Evolutionary conservation across 2,113 vertebrate genomes (phyloP), one percentile per base, ranked within the genome.

Genomic region (Polypterus senegalus): DNA sequence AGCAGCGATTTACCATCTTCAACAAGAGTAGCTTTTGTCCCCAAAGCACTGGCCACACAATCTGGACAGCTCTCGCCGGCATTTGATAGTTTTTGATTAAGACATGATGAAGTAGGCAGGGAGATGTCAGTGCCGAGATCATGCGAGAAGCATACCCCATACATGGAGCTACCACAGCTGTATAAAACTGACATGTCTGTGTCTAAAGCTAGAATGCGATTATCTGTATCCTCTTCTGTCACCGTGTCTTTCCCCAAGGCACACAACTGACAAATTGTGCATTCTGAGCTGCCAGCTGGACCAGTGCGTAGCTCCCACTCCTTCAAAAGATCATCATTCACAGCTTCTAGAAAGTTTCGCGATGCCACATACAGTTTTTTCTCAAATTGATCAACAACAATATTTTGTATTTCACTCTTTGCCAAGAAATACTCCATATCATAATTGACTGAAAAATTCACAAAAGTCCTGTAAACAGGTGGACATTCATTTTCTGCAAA

Each of bases 31-130:
- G 88, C 85, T 6, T 81, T 85, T 7, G 93, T 97, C 46, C 94
- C 93, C 51, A 94, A 71, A 3, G 89, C 83, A 68, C 94, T 97
- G 51, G 87, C 92, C 62, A 97, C 79, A 4, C 95, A 98, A 74
- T 98, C 95, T 0, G 90, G 88, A 65, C 93, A 97, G 60, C 74
- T 80, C 0, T 61, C 54, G 0, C 88, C 86, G 3, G 66, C 74
- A 71, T 97, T 97, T 1, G 66, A 71, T 0, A 1, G 3, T 27
- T 74, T 73, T 0, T 83, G 78, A 70, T 87, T 97, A 65, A 98
- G 85, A 71, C 94, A 97, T 66, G 77, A 80, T 0, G 86, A 85
- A 0, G 84, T 83, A 0, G 70, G 58, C 51, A 79, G 78, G 4
- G 74, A 67, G 49, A 69, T 47, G 9, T 68, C 75, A 4, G 49